A percentile compares a stretch with the other conserved stretches of the same genome.
These are phyloP conservation scores for Phymanthus crucifer DNA, from an alignment of 92 coral and sea anemone genomes.

Conservation along the genomic window DNA sequence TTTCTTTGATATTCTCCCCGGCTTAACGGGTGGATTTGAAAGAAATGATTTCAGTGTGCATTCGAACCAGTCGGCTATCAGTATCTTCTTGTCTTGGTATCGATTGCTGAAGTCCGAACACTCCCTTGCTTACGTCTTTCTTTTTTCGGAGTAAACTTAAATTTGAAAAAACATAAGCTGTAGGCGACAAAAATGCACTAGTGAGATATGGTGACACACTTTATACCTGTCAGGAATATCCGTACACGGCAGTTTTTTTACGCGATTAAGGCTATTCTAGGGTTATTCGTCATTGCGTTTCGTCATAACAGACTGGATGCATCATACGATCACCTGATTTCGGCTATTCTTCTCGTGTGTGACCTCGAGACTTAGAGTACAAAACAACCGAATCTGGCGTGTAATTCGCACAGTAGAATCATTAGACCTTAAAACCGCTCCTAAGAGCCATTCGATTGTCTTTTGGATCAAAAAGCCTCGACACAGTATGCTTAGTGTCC, in stretches of 20 bases:
- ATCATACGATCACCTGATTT: constrained; percentile 19
- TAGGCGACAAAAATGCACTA: background rate
- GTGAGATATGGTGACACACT: background rate
- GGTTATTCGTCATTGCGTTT: background rate
- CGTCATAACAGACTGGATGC: constrained; percentile 11
- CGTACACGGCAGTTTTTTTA: background rate
- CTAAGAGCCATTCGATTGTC: background rate
- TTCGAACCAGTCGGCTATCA: constrained; percentile 4
- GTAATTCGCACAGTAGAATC: background rate
- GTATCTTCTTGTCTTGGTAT: background rate
- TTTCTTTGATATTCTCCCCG: background rate
- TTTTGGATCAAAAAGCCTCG: background rate
- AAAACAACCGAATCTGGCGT: background rate
- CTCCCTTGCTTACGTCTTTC: background rate
- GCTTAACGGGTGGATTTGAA: background rate
- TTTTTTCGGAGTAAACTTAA: background rate
- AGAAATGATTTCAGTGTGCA: background rate
- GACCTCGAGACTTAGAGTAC: background rate
- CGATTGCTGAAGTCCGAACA: constrained; percentile 1
- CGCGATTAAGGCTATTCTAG: constrained; percentile 1
- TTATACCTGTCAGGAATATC: background rate
- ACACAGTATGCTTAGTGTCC: background rate
- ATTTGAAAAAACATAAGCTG: background rate
- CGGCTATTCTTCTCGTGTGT: background rate
- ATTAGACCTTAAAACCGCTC: constrained; percentile 4